Evolutionary conservation across 2,888 invertebrate species (phyloP), one percentile per base, ranked within the genome.

Genomic region (Orchesella flavescens): DNA sequence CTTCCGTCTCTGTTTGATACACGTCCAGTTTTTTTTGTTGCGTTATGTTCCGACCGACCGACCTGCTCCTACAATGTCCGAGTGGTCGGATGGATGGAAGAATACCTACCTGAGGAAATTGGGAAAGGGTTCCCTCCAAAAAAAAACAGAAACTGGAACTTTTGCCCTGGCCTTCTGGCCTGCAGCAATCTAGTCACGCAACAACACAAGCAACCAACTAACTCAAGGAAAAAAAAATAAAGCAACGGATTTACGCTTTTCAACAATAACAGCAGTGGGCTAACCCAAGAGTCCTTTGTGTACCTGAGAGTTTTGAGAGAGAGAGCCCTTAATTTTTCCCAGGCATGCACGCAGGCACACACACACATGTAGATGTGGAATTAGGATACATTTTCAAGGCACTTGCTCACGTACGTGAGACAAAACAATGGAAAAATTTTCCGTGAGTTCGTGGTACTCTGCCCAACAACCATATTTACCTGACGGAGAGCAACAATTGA

Each of bases 201-300:
- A 69, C n/a, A n/a, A 12, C 7, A n/a, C 34, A 24, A 12, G 24
- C 63, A 63, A 15, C 15, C 7, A 34, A 34, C 34, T 34, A 34
- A 34, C 34, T 34, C 34, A 34, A 34, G 34, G 34, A 34, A 9
- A n/a, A 10, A 63, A 24, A 24, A 23, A 63, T 46, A 71, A 23
- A 21, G 2, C 57, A 61, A 65, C 63, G 75, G 76, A 76, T 68
- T 76, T 76, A 68, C 76, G 76, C 76, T 66, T 76, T 76, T 76
- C 76, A 76, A 75, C 66, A 75, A 75, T 49, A 59, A 49, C 66
- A 43, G 43, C 65, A 53, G 65, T 24, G 74, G 21, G 34, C 34
- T 2, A 34, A 23, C 15, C 57, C 55, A 72, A 57, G n/a, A 15
- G 12, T 43, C 24, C 21, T 21, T 24, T 24, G 57, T 21, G 21